These are phyloP conservation scores for Eptatretus atami DNA, from an alignment of 2,797 vertebrate species.

Conservation along the genomic window DNA sequence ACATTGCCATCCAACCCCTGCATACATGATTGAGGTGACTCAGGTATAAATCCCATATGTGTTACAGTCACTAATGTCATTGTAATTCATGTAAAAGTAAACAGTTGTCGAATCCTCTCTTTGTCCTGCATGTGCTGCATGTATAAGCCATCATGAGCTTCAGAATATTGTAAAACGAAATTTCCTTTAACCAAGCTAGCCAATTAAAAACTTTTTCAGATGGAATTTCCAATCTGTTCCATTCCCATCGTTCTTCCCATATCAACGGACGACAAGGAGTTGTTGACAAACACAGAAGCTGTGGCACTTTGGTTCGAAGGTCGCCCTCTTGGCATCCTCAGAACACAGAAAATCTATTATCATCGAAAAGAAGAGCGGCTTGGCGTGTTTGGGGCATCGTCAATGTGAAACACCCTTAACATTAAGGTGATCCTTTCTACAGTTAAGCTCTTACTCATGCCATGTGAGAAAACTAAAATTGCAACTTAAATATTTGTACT, in stretches of 20 bases:
- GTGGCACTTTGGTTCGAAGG: slow-evolving; percentile 41
- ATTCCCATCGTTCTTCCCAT: slow-evolving; percentile 67
- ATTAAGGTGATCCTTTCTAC: slow-evolving; percentile 35
- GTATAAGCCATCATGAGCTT: too few relatives aligned
- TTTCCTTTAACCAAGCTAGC: too few relatives aligned
- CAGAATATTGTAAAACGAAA: too few relatives aligned
- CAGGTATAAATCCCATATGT: slow-evolving; percentile 6
- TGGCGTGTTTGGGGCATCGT: slow-evolving; percentile 81
- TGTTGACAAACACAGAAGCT: slow-evolving; percentile 47
- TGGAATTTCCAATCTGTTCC: slow-evolving; percentile 73
- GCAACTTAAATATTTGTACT: background rate
- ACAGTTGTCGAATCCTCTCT: slow-evolving; percentile 7
- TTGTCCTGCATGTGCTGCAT: too few relatives aligned
- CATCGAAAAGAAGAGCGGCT: slow-evolving; percentile 88
- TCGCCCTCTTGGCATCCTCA: slow-evolving; percentile 44
- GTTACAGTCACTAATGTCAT: background rate
- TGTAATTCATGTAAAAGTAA: too few relatives aligned
- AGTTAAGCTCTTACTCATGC: too few relatives aligned
- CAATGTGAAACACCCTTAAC: slow-evolving; percentile 80
- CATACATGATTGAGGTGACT: background rate
- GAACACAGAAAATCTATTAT: slow-evolving; percentile 70
- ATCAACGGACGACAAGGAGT: slow-evolving; percentile 41
- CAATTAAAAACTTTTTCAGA: slow-evolving; percentile 17
- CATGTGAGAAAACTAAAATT: too few relatives aligned
- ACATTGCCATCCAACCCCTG: background rate